phyloP scores from a whole-genome alignment of 2,113 vertebrate species.

The cattle (Bos taurus) region DNA sequence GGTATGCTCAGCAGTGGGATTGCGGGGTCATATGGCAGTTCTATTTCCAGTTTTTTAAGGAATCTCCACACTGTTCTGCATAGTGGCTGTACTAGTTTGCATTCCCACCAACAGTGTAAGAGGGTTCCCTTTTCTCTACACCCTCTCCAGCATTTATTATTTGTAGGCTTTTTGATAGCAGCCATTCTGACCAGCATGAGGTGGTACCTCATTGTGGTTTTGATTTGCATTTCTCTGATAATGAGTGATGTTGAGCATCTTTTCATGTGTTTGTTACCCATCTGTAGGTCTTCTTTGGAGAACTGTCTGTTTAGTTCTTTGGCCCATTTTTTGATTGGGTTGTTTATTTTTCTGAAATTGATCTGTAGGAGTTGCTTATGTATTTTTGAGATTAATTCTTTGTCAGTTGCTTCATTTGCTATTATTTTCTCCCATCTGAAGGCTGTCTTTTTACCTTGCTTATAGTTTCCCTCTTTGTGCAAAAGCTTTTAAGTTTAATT shows the following conservation, averaged over 20 bases:
- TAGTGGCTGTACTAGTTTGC: background rate
- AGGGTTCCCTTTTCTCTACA: background rate
- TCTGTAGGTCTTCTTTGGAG: background rate
- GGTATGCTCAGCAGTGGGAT: background rate
- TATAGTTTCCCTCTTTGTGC: background rate
- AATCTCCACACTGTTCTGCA: background rate
- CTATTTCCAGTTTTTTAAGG: background rate
- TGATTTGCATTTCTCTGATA: background rate
- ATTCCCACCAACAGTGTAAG: background rate
- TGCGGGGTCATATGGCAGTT: background rate
- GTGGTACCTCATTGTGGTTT: background rate
- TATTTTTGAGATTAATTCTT: background rate
- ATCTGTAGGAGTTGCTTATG: background rate
- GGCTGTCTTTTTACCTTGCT: background rate
- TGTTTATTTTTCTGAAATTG: background rate
- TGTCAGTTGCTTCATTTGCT: background rate
- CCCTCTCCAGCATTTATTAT: background rate
- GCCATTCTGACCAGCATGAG: background rate
- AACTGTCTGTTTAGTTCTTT: background rate
- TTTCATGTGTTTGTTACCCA: background rate
- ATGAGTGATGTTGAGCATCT: background rate
- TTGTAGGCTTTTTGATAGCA: background rate
- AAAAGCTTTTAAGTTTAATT: background rate
- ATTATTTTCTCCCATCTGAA: background rate
- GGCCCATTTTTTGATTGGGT: background rate